phyloP scores from a whole-genome alignment of 2,113 vertebrate species.

The Cyprinus carpio region DNA sequence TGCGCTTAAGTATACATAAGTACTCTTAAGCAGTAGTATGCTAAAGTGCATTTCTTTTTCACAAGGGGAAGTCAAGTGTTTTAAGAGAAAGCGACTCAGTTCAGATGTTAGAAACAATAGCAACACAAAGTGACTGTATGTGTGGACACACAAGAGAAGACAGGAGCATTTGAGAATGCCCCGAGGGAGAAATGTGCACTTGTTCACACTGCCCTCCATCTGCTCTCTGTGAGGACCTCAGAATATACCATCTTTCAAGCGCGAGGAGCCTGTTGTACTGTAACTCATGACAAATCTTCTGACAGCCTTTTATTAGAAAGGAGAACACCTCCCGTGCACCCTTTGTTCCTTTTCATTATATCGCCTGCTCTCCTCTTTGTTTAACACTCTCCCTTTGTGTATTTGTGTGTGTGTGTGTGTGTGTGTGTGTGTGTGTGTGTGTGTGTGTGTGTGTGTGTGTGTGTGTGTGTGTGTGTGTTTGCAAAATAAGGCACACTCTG shows the following conservation, averaged over 20 bases:
- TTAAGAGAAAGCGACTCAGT: background rate
- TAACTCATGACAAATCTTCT: constrained; percentile 43
- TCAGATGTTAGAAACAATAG: background rate
- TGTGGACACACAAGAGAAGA: constrained; percentile 5
- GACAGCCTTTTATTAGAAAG: constrained; percentile 34
- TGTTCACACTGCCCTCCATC: constrained; percentile 38
- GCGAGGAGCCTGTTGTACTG: constrained; percentile 24
- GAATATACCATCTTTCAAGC: constrained; percentile 35
- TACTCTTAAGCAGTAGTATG: background rate
- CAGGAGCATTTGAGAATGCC: background rate
- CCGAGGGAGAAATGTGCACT: constrained; percentile 30
- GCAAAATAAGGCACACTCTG: background rate
- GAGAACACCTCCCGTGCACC: constrained; percentile 22
- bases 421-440: constrained; percentile 15
- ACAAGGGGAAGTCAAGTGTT: background rate
- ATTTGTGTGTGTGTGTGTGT: constrained; percentile 17
- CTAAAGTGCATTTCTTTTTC: background rate
- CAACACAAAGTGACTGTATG: background rate
- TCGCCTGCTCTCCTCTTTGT: constrained; percentile 27
- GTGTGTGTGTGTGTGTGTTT: constrained; percentile 12
- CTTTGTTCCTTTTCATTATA: constrained; percentile 32
- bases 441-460: constrained; percentile 16
- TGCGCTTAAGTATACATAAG: background rate
- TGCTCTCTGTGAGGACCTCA: constrained; percentile 26
- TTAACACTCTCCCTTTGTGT: constrained; percentile 13